A percentile compares a stretch with the other conserved stretches of the same genome.
Evolutionary conservation across 2,113 vertebrate species (phyloP).

Genomic region (Nycticebus coucang): DNA sequence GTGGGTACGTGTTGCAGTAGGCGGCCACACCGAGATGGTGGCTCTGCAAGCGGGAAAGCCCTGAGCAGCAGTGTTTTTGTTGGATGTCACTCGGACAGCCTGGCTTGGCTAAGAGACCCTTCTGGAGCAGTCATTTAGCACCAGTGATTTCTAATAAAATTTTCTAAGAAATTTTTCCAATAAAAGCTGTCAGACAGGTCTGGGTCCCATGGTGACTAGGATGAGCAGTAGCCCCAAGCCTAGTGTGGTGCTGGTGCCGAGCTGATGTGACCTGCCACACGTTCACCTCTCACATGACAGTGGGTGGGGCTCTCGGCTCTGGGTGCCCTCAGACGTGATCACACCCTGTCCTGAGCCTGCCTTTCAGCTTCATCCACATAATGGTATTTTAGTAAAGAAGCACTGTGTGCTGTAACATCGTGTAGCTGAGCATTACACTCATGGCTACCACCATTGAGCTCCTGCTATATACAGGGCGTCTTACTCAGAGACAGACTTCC

Average conservation of each 20-base stretch:
- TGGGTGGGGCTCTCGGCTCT: not conserved
- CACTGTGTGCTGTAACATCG: fast-evolving
- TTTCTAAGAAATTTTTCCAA: not conserved
- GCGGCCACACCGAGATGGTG: not conserved
- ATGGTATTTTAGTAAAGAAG: not conserved
- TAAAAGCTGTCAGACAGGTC: not conserved
- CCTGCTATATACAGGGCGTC: not conserved
- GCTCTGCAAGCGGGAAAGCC: not conserved
- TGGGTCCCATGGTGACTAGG: not conserved
- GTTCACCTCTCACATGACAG: not conserved
- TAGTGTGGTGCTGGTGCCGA: fast-evolving
- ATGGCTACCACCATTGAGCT: fast-evolving
- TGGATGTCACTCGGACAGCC: not conserved
- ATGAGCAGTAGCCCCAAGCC: fast-evolving
- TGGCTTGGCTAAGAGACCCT: not conserved
- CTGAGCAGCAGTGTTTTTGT: not conserved
- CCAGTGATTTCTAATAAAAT: not conserved
- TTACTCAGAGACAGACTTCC: not conserved
- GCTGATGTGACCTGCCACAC: fast-evolving
- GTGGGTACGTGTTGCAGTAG: not conserved
- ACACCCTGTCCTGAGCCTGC: not conserved
- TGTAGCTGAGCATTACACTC: not conserved
- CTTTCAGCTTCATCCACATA: not conserved
- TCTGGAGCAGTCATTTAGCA: not conserved
- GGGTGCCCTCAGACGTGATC: not conserved